Base-by-base conservation (phyloP, 2,888 invertebrate species). In the Arctia plantaginis region DNA sequence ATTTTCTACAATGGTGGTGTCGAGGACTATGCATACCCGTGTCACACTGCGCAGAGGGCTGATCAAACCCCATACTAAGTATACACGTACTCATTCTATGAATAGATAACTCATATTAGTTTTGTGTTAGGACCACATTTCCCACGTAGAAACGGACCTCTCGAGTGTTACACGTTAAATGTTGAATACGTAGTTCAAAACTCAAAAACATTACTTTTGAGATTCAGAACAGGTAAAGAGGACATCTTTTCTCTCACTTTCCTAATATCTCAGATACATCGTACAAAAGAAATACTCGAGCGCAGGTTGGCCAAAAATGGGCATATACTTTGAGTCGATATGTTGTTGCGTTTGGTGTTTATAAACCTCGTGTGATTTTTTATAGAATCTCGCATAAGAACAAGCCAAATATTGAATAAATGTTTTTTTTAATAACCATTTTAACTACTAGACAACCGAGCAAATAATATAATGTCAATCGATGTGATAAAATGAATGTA, bases 1-100 rank as follows among this genome's bases (percentile, higher is more conserved):
- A 92, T 83, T 82, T 91, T 92, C 94, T 95, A 94, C 94, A 85
- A 78, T 94, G 88, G 95, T 94, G 92, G 90, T 78, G 87, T 90
- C 82, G 94, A 93, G 93, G 90, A 94, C 91, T 82, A 72, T 71
- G 91, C 93, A 93, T 35, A 35, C 35, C 3, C 35, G 6, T 35
- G 35, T 35, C 6, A 35, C 6, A 35, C 6, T 4, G 3, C 6
- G 35, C 35, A 35, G 35, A 35, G 6, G 35, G 6, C 35, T 35
- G 35, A 35, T 35, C 6, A 35, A 35, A 6, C 35, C 35, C 6
- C 35, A 35, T 55, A n/a, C n/a, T n/a, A 2, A 7, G 6, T 35
- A 23, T 55, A 55, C 10, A 23, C n/a, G 12, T n/a, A 20, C 51
- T 55, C 51, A 55, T 23, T n/a, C n/a, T 20, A 23, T 35, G 3